Evolutionary conservation across 2,113 vertebrate species (phyloP).

Genomic region (Bothrops jararaca): DNA sequence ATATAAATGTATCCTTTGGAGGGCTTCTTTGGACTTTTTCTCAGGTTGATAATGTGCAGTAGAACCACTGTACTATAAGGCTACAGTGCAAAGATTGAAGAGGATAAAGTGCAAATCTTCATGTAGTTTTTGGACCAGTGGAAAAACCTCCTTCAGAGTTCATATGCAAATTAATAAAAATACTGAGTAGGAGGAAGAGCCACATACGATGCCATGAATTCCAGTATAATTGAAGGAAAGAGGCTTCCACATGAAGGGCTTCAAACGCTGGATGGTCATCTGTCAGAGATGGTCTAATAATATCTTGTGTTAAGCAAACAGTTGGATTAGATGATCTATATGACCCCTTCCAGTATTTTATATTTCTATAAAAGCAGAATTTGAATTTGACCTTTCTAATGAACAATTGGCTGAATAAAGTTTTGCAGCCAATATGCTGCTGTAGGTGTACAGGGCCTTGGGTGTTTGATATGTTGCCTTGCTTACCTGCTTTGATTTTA

Average conservation of each 20-base stretch:
- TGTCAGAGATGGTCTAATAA: background rate
- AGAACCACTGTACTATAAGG: background rate
- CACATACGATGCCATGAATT: background rate
- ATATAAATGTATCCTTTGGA: background rate
- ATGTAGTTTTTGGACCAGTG: background rate
- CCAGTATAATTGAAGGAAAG: background rate
- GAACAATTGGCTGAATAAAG: background rate
- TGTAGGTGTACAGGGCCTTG: background rate
- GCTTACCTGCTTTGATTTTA: background rate
- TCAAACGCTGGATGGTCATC: background rate
- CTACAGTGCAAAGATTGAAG: background rate
- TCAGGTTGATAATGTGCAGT: background rate
- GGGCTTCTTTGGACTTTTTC: background rate
- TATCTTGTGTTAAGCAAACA: background rate
- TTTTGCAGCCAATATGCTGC: background rate
- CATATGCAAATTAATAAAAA: background rate
- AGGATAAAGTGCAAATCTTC: background rate
- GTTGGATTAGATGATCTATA: background rate
- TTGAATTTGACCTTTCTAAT: background rate
- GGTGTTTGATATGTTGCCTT: background rate
- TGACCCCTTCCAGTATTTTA: background rate
- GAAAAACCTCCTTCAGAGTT: background rate
- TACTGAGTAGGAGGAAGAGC: background rate
- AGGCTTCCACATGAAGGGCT: background rate
- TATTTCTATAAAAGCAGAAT: background rate